phyloP scores from a whole-genome alignment of 2,797 vertebrate genomes.

The Eurystomus glaucurus region DNA sequence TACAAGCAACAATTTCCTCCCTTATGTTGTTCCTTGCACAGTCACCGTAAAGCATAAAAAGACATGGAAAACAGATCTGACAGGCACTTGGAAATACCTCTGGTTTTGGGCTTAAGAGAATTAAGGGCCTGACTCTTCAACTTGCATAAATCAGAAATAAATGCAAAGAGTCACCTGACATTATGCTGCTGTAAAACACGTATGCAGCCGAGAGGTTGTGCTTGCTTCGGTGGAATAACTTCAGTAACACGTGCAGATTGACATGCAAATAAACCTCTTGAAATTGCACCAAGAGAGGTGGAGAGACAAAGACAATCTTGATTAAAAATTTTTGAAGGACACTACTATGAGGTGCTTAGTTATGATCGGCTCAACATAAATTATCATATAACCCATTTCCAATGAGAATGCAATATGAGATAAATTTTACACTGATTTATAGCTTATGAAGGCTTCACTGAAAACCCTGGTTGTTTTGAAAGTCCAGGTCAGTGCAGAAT shows the following conservation, averaged over 20 bases:
- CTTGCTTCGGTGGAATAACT: conserved; percentile 49
- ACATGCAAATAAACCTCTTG: conserved; percentile 75
- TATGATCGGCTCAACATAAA: conserved; percentile 59
- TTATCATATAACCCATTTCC: conserved; percentile 68
- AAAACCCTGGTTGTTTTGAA: neutral
- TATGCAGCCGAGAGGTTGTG: neutral
- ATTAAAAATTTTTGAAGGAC: conserved; percentile 76
- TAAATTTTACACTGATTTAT: conserved; percentile 69
- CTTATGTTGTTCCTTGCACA: neutral
- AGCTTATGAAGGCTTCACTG: conserved; percentile 46
- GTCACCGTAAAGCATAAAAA: neutral
- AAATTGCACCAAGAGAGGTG: conserved; percentile 69
- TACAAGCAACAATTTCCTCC: neutral
- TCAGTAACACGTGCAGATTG: conserved; percentile 57
- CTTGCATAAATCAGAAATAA: conserved; percentile 29
- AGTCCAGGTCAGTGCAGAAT: neutral
- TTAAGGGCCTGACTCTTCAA: conserved; percentile 33
- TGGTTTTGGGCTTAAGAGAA: conserved; percentile 44
- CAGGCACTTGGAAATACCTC: neutral
- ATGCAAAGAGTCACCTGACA: conserved; percentile 30
- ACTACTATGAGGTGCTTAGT: conserved; percentile 43
- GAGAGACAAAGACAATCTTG: conserved; percentile 69
- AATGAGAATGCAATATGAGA: conserved; percentile 69
- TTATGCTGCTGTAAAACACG: conserved; percentile 8
- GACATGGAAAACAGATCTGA: conserved; percentile 21